Base-by-base conservation (phyloP, 2,888 invertebrate genomes). In the Pasiphila rectangulata region DNA sequence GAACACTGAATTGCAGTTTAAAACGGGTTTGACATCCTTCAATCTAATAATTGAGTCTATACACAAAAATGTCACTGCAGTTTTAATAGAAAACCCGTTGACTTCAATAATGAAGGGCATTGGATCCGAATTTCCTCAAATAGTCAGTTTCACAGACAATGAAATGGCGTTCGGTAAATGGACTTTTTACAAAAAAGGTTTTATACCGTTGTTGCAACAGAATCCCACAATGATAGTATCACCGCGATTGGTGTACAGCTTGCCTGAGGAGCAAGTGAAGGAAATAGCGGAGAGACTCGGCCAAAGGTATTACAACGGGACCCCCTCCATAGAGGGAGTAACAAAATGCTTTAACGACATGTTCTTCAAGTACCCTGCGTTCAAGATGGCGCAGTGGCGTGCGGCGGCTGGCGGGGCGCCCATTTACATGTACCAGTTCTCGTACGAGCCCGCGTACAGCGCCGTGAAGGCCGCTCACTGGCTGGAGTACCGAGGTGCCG, bases 41-140 rank as follows among this genome's bases (percentile, higher is more conserved):
- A 24, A 23, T 2, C 73, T 74, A 3, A 63, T 64, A 0, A 45
- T 63, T 2, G 72, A 74, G 51, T 5, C 24, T 0, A 12, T 52
- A 9, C 51, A n/a, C n/a, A n/a, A n/a, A n/a, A n/a, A n/a, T n/a
- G n/a, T 60, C 6, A 63, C 63, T 2, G 56, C 48, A 32, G 57
- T 76, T 7, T 17, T 78, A 4, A 61, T 64, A 12, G 64, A 62
- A 24, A 57, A 67, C 4, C 77, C 76, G 2, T 45, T 57, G 7
- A 47, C 36, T 4, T 54, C 72, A 2, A 61, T 64, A 12, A 57
- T 60, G 15, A 30, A 16, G 30, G 30, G 30, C 7, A 32, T 41
- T 36, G 69, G 72, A 7, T 53, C 63, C 16, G 52, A 68, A 16
- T 59, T 55, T 17, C 72, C 75, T 10, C 36, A 56, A 36, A 50